Conservation (phyloP, 2,113 vertebrate genomes). For the Oreochromis aureus region DNA sequence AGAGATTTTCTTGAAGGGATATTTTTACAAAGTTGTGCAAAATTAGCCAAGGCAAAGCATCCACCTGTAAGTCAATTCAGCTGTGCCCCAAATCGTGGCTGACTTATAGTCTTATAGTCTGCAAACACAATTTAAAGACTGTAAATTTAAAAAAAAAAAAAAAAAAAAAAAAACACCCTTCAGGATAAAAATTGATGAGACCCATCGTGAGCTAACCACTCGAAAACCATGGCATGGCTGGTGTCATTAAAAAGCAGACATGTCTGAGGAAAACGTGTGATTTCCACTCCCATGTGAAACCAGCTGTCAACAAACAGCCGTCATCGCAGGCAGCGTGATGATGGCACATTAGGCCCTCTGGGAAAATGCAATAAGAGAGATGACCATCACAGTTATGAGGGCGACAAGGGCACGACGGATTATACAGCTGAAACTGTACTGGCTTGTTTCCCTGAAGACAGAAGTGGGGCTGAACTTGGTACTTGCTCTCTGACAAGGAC, state of each 20-base stretch:
- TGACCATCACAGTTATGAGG: not conserved
- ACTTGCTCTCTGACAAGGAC: constrained; percentile 26
- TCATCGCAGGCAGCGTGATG: not conserved
- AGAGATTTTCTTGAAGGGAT: not conserved
- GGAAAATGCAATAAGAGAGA: not conserved
- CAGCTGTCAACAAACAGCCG: constrained; percentile 19
- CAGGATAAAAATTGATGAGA: not conserved
- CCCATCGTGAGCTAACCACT: not conserved
- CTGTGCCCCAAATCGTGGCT: not conserved
- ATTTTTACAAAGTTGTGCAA: not conserved
- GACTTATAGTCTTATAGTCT: not conserved
- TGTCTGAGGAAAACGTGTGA: not conserved
- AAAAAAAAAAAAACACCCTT: not conserved
- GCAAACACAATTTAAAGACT: not conserved
- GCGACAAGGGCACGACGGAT: not conserved
- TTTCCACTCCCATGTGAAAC: not conserved
- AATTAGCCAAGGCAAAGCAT: not conserved
- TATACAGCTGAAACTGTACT: not conserved
- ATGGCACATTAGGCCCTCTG: not conserved
- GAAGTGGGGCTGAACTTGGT: not conserved
- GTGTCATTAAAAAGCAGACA: not conserved
- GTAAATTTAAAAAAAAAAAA: not conserved
- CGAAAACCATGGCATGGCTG: not conserved
- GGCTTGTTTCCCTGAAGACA: constrained; percentile 22
- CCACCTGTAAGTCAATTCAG: not conserved